Evolutionary conservation across 2,113 vertebrate genomes (phyloP), one percentile per base, ranked within the genome.

Genomic region (Stigmatopora nigra): DNA sequence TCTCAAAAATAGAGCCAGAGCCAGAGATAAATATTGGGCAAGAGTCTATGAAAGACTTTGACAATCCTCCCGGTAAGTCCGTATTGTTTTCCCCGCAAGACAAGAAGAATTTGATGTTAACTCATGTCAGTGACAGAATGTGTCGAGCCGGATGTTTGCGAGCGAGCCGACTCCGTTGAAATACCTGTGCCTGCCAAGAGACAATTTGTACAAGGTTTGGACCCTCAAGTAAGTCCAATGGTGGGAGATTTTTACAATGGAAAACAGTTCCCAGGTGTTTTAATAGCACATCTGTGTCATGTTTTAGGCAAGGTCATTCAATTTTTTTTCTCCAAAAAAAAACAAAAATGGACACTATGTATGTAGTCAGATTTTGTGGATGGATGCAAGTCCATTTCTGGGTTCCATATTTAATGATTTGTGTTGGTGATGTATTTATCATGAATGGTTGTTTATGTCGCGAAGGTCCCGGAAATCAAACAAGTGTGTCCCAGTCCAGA

Each of bases 41-140:
- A 94, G 82, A 98, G 93, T 49, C 65, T 41, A 41, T 92, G 15
- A 91, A 86, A 66, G 88, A 88, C 80, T 57, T 79, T 45, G 77
- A 86, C 66, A 93, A 68, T 83, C 89, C 5, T 82, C 84, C 20
- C 25, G 96, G 96, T 97, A 75, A 86, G 83, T 12, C 14, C 22
- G 44, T 58, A 10, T 36, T 44, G 10, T 36, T 6, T 36, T 47
- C n/a, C 45, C 41, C 7, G 25, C 52, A 13, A 57, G 9, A 17
- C 12, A n/a, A 35, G 44, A 1, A 61, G 19, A 47, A 19, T 31
- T 36, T 45, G 0, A 17, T 1, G 45, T 6, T 47, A 38, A 46
- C 7, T 1, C 14, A 48, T 35, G 31, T 31, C 25, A 12, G 15
- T 31, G 53, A 15, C 53, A 55, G 53, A 25, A 55, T 31, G 53